A percentile compares a stretch with the other conserved stretches of the same genome.
Evolutionary conservation across 2,797 vertebrate species (phyloP).

Genomic region (Coccyzus lansbergi): DNA sequence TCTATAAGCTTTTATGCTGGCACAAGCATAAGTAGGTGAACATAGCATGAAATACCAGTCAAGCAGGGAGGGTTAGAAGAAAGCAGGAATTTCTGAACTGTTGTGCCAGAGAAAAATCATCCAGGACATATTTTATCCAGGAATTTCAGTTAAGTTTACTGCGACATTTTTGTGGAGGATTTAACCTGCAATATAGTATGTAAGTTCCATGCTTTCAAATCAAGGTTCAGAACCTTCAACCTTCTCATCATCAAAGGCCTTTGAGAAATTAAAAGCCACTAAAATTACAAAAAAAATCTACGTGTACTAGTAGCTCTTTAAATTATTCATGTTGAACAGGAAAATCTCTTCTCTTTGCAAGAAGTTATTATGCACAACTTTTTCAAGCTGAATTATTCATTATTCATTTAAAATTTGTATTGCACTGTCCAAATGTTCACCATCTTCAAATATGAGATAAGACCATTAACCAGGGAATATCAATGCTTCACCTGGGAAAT

Average conservation of each 20-base stretch:
- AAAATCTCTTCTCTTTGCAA: neutral
- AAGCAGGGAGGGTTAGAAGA: neutral
- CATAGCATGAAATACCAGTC: neutral
- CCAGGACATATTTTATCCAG: neutral
- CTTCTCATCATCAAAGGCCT: neutral
- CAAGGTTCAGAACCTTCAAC: neutral
- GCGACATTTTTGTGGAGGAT: neutral
- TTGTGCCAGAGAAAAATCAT: rapidly evolving
- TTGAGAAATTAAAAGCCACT: neutral
- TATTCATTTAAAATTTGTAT: neutral
- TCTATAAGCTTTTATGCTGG: neutral
- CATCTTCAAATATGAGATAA: neutral
- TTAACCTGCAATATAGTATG: neutral
- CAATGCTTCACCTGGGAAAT: neutral
- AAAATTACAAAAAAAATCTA: neutral
- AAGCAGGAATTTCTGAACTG: neutral
- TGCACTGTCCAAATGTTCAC: neutral
- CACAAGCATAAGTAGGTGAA: neutral
- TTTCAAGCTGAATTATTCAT: neutral
- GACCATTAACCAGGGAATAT: neutral
- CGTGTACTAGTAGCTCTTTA: neutral
- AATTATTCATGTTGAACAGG: neutral
- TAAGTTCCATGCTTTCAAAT: neutral
- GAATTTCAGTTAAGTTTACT: neutral
- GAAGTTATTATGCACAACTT: neutral